phyloP scores from a whole-genome alignment of 2,888 invertebrate species.

The Gnatocerus cornutus region DNA sequence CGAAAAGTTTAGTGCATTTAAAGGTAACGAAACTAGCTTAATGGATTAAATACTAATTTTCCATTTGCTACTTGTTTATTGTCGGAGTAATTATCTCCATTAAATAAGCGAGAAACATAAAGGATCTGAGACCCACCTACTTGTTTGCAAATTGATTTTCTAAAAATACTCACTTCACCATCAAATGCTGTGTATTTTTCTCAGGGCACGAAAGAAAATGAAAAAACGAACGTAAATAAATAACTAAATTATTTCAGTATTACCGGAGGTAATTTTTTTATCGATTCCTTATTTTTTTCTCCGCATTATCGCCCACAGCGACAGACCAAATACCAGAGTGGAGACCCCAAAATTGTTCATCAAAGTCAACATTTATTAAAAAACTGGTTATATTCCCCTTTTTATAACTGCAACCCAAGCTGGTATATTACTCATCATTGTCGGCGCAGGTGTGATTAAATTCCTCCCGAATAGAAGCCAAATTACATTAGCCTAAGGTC shows the following conservation, averaged over 20 bases:
- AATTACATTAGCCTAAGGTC: conserved; percentile 22
- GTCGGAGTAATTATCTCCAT: background rate
- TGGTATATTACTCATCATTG: conserved; percentile 11
- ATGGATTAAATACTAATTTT: background rate
- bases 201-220: no score
- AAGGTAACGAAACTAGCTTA: background rate
- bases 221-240: no score
- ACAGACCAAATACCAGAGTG: background rate
- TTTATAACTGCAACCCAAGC: conserved; percentile 1
- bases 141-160: no score
- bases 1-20: background rate
- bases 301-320: background rate
- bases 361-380: background rate
- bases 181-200: no score
- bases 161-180: no score
- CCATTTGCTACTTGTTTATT: background rate
- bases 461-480: conserved; percentile 11
- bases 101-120: background rate
- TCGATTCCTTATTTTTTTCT: background rate
- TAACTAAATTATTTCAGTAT: no score
- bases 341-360: no score
- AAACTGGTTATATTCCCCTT: background rate
- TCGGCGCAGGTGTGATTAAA: conserved; percentile 15
- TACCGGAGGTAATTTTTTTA: no score
- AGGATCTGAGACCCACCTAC: no score